A percentile compares a stretch with the other conserved stretches of the same genome.
phyloP scores from a whole-genome alignment of 2,797 vertebrate genomes.

The Forpus xanthops region DNA sequence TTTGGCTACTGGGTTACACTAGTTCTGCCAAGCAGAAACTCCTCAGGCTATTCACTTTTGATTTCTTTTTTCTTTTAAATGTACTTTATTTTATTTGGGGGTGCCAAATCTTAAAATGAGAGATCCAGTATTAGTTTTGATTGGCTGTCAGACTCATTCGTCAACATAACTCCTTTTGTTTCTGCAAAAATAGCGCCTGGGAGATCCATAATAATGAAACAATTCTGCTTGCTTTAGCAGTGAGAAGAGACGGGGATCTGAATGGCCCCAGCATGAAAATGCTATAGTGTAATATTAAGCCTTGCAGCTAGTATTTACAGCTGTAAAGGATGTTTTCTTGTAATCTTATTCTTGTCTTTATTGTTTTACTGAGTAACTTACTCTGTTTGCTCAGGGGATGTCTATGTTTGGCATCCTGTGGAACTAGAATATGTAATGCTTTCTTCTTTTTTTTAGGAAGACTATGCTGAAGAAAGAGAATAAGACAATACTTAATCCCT shows the following conservation, averaged over 20 bases:
- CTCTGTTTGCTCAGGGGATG: constrained; percentile 9
- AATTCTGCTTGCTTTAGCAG: not conserved
- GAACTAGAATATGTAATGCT: not conserved
- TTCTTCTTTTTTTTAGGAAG: not conserved
- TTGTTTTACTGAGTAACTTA: constrained; percentile 6
- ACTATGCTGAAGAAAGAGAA: not conserved
- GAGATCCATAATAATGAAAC: not conserved
- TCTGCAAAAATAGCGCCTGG: not conserved
- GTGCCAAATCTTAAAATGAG: not conserved
- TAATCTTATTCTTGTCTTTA: constrained; percentile 36
- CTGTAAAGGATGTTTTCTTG: not conserved
- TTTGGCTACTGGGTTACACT: not conserved
- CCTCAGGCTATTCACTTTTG: constrained; percentile 8
- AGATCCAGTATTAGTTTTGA: not conserved
- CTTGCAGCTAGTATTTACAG: constrained; percentile 18
- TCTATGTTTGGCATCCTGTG: not conserved
- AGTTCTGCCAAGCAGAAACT: constrained; percentile 45
- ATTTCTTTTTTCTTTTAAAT: not conserved
- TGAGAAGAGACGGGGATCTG: not conserved
- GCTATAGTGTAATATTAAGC: not conserved
- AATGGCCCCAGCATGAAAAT: not conserved
- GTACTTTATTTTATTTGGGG: not conserved
- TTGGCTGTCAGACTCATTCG: not conserved
- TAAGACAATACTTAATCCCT: not conserved
- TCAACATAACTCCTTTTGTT: not conserved